Base-by-base conservation (phyloP, 2,888 invertebrate genomes). In the Cantharis flavilabris region DNA sequence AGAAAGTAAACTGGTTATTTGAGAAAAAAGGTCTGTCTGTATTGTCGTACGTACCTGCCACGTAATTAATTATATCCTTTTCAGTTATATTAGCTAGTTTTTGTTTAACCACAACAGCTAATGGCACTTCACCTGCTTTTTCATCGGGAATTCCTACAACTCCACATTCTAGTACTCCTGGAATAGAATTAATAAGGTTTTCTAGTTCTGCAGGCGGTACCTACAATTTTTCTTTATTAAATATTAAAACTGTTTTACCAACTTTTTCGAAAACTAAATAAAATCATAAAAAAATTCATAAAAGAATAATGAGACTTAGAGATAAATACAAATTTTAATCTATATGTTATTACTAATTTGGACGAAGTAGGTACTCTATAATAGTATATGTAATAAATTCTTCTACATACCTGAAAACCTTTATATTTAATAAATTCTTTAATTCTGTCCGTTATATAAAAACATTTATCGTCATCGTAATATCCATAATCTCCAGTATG, bases 191-290 rank as follows among this genome's bases (percentile, higher is more conserved):
- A 62, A 97, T 87, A 71, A 97, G 85, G 14, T 93, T 93, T 88
- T 98, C 97, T 62, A 98, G 88, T 89, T 97, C 97, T 1, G 96
- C 96, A 3, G 96, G 97, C 0, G 96, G 94, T 69, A 94, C 94
- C 91, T 94, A 84, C 0, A 74, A 26, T 26, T 26, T 26, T 7
- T 26, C n/a, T 7, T 9, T 26, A 26, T 26, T 20, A 23, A 23
- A 3, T 23, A 23, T 23, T 23, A 23, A 5, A 23, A 23, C 5
- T 23, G 0, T 0, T 23, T 23, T 5, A 5, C 5, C 5, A 3
- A 23, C 3, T 23, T 23, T 5, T 23, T 0, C 0, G 5, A 23
- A 23, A 23, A 23, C 1, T 16, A 16, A 16, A 16, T 16, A 16
- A 16, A 16, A 16, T 16, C 1, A 1, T 16, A 1, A n/a, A n/a